Conservation (phyloP, 2,888 invertebrate genomes). For the Drosophila picticornis region DNA sequence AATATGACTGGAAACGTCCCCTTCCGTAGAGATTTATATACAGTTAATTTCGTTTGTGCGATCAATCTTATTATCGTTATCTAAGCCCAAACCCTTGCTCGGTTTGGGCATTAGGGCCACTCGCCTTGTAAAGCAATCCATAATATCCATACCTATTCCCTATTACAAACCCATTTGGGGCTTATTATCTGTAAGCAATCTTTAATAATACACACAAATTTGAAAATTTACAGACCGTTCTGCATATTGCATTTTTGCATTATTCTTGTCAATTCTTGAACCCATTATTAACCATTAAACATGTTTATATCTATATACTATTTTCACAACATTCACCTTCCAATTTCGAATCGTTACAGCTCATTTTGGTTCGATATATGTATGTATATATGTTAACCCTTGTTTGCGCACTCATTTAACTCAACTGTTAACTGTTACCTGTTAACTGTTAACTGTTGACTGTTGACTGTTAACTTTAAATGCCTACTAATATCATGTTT, state of each 20-base stretch:
- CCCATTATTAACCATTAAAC: background rate
- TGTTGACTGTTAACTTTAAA: background rate
- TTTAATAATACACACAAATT: background rate
- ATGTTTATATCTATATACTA: background rate
- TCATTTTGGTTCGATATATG: conserved; percentile 4
- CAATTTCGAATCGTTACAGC: background rate
- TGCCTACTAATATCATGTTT: conserved; percentile 1
- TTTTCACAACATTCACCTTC: background rate
- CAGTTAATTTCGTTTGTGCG: background rate
- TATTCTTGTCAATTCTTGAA: background rate
- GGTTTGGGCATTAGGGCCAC: background rate
- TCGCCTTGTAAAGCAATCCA: background rate
- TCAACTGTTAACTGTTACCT: background rate
- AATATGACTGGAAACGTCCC: background rate
- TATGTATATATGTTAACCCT: conserved; percentile 12
- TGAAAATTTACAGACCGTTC: background rate
- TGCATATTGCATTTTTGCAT: background rate
- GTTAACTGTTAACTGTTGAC: background rate
- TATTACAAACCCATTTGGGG: background rate
- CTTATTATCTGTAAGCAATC: background rate
- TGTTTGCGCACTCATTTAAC: background rate
- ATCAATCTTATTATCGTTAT: background rate
- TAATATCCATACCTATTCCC: background rate
- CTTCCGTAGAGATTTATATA: background rate
- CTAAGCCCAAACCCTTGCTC: background rate